These are phyloP conservation scores for Buphagus erythrorhynchus DNA, from an alignment of 2,797 vertebrate genomes.

Conservation along the genomic window DNA sequence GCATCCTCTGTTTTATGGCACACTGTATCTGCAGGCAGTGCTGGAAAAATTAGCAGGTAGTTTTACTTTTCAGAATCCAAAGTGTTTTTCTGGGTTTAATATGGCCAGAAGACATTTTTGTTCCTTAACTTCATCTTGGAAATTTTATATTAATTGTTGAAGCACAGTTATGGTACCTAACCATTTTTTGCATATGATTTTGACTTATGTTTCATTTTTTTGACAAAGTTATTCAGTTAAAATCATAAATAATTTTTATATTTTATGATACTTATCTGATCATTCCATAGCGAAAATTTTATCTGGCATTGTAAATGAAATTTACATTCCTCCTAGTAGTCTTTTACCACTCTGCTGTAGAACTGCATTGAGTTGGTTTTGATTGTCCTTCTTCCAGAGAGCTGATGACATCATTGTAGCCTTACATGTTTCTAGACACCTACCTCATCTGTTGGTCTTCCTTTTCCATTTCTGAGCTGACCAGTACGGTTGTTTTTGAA, in stretches of 20 bases:
- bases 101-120: background rate
- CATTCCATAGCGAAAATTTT: background rate
- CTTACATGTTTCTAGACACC: background rate
- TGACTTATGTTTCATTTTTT: background rate
- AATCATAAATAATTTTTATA: background rate
- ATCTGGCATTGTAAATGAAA: background rate
- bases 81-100: background rate
- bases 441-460: background rate
- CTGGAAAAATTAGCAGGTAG: background rate
- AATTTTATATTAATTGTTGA: background rate
- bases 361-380: background rate
- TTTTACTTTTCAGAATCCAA: background rate
- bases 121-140: background rate
- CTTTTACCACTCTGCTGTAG: background rate
- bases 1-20: background rate
- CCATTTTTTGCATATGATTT: background rate
- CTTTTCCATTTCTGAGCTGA: background rate
- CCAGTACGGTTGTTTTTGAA: rapidly evolving
- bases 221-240: background rate
- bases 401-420: background rate
- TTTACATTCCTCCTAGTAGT: background rate
- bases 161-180: background rate
- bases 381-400: background rate
- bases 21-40: background rate
- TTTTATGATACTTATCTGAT: background rate